These are phyloP conservation scores for Incurvaria masculella DNA, from an alignment of 2,888 invertebrate genomes.

Conservation along the genomic window DNA sequence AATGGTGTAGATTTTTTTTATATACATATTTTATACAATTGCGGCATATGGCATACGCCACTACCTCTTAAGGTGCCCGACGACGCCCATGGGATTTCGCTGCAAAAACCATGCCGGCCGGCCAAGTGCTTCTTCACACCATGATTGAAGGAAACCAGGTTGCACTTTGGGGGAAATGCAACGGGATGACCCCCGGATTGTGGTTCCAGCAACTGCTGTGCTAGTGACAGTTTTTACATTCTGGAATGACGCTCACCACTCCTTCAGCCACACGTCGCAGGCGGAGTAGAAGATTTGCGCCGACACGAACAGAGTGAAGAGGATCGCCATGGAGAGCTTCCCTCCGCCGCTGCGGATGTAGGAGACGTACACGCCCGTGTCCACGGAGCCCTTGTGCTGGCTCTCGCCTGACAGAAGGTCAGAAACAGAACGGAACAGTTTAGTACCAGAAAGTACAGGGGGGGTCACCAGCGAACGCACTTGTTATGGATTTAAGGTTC, in stretches of 20 bases:
- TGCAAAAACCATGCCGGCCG: no score
- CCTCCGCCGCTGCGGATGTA: constrained; percentile 60
- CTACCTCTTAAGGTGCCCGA: no score
- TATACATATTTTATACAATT: no score
- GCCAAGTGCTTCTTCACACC: no score
- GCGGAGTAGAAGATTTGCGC: constrained; percentile 60
- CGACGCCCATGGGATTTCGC: no score
- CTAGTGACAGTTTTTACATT: no score
- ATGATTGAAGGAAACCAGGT: constrained; percentile 21
- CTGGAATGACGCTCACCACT: constrained; percentile 46
- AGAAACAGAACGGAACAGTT: neutral
- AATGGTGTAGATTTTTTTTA: no score
- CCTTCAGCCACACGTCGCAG: constrained; percentile 61
- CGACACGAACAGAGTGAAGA: constrained; percentile 47
- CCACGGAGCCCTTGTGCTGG: constrained; percentile 45
- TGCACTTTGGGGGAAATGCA: neutral
- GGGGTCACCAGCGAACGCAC: no score
- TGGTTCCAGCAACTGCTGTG: no score
- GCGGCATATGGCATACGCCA: no score
- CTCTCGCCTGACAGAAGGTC: constrained; percentile 35
- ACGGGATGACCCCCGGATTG: neutral
- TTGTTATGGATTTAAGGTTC: no score
- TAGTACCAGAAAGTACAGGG: no score
- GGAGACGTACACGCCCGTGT: constrained; percentile 41
- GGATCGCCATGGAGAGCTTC: constrained; percentile 39